Conservation (phyloP, 2,888 invertebrate species). For the Noctua fimbriata region DNA sequence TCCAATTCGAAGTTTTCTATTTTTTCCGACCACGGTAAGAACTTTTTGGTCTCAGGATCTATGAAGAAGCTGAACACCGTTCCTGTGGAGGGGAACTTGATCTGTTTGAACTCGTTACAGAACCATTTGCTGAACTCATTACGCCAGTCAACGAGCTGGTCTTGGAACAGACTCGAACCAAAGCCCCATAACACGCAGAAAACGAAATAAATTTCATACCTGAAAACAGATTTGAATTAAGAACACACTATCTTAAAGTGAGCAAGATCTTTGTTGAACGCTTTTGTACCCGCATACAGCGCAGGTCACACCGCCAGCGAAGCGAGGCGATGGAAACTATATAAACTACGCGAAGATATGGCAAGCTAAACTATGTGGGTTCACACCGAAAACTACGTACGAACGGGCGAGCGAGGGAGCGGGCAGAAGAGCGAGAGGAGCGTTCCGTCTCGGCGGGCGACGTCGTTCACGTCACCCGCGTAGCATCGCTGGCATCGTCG, state of each 20-base stretch:
- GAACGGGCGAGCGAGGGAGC: too few relatives aligned
- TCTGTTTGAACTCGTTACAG: conserved; percentile 96
- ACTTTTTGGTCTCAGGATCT: conserved; percentile 95
- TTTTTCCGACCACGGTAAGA: conserved; percentile 96
- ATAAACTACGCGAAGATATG: too few relatives aligned
- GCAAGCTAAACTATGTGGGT: too few relatives aligned
- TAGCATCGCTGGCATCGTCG: too few relatives aligned
- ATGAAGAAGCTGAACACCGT: conserved; percentile 97
- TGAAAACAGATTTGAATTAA: conserved; percentile 62
- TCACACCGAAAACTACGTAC: too few relatives aligned
- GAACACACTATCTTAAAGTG: background rate
- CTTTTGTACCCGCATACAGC: background rate
- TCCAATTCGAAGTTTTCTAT: conserved; percentile 95
- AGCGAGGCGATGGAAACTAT: too few relatives aligned
- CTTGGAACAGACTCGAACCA: conserved; percentile 97
- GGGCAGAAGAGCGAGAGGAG: too few relatives aligned
- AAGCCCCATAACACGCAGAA: conserved; percentile 98
- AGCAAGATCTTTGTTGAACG: background rate
- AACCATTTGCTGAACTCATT: conserved; percentile 99
- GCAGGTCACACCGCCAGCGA: too few relatives aligned
- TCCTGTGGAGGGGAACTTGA: conserved; percentile 96
- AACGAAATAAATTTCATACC: conserved; percentile 97
- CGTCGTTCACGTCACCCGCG: too few relatives aligned
- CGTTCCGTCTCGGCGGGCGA: too few relatives aligned
- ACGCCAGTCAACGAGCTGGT: conserved; percentile 97